Evolutionary conservation across 92 coral and sea anemone species (phyloP).

Genomic region (Phenganax stokvisi): DNA sequence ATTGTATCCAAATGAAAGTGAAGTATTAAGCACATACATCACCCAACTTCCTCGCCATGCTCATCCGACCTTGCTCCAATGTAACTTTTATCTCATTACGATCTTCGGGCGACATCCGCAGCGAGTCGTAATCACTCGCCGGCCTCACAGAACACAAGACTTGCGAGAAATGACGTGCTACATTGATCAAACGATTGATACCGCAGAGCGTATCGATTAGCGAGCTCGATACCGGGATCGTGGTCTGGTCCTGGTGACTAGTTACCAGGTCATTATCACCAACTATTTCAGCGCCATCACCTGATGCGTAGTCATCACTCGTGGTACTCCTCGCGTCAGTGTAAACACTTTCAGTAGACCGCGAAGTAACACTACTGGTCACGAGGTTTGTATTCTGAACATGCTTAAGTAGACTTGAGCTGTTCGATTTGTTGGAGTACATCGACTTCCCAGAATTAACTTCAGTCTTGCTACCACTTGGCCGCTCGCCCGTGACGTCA

Average conservation of each 20-base stretch:
- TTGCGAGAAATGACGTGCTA: constrained; percentile 72
- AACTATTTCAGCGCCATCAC: constrained; percentile 37
- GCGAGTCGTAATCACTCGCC: constrained; percentile 2
- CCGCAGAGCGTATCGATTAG: constrained; percentile 75
- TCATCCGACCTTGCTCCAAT: constrained; percentile 11
- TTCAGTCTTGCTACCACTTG: not conserved
- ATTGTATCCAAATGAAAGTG: too few relatives aligned
- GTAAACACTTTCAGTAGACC: constrained; percentile 9
- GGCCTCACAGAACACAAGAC: constrained; percentile 62
- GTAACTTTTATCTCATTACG: not conserved
- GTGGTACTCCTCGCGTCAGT: constrained; percentile 16
- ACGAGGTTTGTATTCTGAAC: not conserved
- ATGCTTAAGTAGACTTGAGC: not conserved
- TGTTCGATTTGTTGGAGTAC: not conserved
- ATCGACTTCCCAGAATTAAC: not conserved
- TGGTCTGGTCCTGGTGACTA: constrained; percentile 19
- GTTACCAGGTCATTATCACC: constrained; percentile 4
- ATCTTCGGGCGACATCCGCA: constrained; percentile 31
- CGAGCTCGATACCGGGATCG: constrained; percentile 71
- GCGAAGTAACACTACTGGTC: not conserved
- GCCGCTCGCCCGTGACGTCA: not conserved
- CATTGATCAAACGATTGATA: constrained; percentile 68
- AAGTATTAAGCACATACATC: not conserved
- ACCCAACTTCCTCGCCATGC: constrained; percentile 10
- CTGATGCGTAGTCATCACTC: constrained; percentile 31